These are phyloP conservation scores for Festucalex cinctus DNA, from an alignment of 2,113 vertebrate species.

Conservation along the genomic window DNA sequence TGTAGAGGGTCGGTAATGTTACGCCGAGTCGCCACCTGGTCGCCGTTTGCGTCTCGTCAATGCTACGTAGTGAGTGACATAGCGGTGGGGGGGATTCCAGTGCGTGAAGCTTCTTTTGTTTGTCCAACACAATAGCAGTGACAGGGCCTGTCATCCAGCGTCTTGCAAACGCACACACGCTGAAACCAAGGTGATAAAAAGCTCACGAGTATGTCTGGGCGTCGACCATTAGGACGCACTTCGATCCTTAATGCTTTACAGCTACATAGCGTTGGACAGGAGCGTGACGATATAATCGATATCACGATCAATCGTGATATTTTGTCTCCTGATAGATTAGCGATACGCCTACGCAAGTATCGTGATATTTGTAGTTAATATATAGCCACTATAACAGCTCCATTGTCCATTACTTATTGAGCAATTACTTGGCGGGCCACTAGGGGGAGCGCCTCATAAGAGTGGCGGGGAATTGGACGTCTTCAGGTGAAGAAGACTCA, in stretches of 20 bases:
- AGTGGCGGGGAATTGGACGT: no score
- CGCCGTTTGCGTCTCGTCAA: constrained; percentile 43
- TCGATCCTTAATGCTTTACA: not conserved
- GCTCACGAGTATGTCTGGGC: constrained; percentile 31
- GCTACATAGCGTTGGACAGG: not conserved
- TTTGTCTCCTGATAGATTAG: no score
- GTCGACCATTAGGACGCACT: constrained; percentile 20
- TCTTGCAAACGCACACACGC: constrained; percentile 24
- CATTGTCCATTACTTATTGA: no score
- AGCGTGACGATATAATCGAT: no score
- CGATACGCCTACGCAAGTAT: no score
- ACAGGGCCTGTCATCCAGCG: constrained; percentile 58
- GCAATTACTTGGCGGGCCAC: no score
- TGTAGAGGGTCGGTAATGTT: not conserved
- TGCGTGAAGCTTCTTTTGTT: constrained; percentile 57
- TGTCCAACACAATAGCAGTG: constrained; percentile 50
- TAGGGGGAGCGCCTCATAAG: no score
- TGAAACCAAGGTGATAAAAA: constrained; percentile 14
- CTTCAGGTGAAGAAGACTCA: no score
- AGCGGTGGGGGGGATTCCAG: constrained; percentile 34
- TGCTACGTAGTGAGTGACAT: not conserved
- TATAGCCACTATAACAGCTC: no score
- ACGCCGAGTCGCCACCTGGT: constrained; percentile 46
- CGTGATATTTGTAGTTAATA: no score
- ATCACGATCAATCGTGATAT: no score